Percentiles rank a stretch among this genome's conserved stretches.
Conservation (phyloP, 2,888 invertebrate genomes). For the Euclidia mi region DNA sequence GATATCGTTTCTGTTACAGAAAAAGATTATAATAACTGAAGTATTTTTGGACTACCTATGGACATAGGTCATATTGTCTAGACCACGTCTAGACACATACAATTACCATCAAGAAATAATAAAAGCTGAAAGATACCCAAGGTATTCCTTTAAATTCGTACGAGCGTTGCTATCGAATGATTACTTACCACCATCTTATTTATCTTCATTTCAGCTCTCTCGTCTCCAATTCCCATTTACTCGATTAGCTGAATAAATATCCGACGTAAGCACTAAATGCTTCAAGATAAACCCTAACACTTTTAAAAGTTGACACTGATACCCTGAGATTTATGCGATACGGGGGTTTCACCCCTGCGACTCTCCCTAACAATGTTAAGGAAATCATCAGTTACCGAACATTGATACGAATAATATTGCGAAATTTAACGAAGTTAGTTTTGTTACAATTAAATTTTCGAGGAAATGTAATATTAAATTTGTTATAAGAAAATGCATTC, state of each 20-base stretch:
- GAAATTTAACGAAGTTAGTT: conserved; percentile 45
- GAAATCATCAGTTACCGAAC: conserved; percentile 64
- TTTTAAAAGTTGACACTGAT: conserved; percentile 53
- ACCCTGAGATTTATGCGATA: conserved; percentile 48
- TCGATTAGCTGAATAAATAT: conserved; percentile 25
- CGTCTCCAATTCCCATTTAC: too few relatives aligned
- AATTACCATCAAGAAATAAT: too few relatives aligned
- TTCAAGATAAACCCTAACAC: conserved; percentile 46
- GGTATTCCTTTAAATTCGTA: too few relatives aligned
- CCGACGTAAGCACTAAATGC: conserved; percentile 35
- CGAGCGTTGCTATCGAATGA: too few relatives aligned
- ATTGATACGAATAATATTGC: conserved; percentile 60
- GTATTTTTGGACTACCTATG: too few relatives aligned
- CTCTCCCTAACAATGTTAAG: conserved; percentile 61
- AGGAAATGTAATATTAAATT: neutral
- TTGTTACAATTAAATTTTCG: conserved; percentile 27
- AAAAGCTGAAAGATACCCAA: too few relatives aligned
- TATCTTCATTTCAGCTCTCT: too few relatives aligned
- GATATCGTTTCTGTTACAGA: too few relatives aligned
- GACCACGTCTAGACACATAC: too few relatives aligned
- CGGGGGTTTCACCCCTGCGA: conserved; percentile 13
- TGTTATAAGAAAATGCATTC: too few relatives aligned
- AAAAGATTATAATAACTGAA: too few relatives aligned
- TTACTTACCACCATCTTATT: neutral
- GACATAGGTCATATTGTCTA: too few relatives aligned